Evolutionary conservation across 2,113 vertebrate species (phyloP), one percentile per base, ranked within the genome.

Genomic region (Clupea harengus): DNA sequence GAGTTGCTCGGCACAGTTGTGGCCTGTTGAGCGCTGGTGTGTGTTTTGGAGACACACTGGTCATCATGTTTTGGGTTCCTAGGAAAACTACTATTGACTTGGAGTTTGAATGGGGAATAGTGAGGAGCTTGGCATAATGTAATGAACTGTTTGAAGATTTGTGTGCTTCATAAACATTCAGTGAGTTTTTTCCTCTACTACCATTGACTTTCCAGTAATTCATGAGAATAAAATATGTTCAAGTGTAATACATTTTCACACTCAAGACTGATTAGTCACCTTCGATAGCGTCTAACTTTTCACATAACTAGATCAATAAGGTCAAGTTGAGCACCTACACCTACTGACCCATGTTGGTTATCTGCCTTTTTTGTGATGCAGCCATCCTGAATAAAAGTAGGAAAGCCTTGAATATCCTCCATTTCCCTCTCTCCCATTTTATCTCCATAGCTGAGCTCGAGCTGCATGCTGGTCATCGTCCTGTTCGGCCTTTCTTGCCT

Each of bases 81-180:
- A 44, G 72, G 72, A 78, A 78, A 72, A 72, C 64, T 72, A 72
- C 64, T 72, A 25, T 11, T 72, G 64, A 28, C 11, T 72, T 72
- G 64, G 28, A 32, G 25, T 2, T 32, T 72, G 8, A 72, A 32
- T 28, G 25, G n/a, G 25, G 72, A 17, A 32, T 39, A 78, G 28
- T 17, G 28, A 28, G 15, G 72, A 39, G 28, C 17, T 9, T 32
- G 25, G 28, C 57, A 11, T 28, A 67, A 67, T 67, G 6, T 28
- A 67, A 67, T 64, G 7, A 64, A 64, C 57, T 11, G 11, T 32
- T 32, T 6, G 72, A 32, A 78, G 60, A 64, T 64, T 32, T 78
- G 72, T 28, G 9, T 32, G 28, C 72, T 78, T 78, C 17, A 39
- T 78, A 78, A 78, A 78, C 72, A 39, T 78, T 4, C 72, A 6